phyloP scores from a whole-genome alignment of 2,113 vertebrate genomes.

The Tragelaphus imberbis region DNA sequence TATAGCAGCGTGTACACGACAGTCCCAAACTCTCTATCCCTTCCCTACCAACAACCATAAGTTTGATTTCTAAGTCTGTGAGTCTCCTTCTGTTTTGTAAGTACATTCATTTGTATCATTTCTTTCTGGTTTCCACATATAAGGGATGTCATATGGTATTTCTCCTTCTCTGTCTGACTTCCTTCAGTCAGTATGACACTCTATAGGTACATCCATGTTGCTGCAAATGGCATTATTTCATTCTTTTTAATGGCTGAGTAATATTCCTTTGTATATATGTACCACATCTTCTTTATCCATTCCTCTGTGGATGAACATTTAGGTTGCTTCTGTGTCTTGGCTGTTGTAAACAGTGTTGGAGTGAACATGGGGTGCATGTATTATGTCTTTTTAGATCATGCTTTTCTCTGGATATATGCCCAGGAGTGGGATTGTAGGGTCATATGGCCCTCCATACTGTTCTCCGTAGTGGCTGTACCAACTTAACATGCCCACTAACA shows the following conservation, averaged over 20 bases:
- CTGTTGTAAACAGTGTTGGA: neutral
- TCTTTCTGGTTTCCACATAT: neutral
- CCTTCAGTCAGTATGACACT: neutral
- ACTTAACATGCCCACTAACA: neutral
- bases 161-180: neutral
- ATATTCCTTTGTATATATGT: neutral
- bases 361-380: neutral
- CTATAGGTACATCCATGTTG: neutral
- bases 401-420: neutral
- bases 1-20: neutral
- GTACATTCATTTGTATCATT: neutral
- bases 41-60: neutral
- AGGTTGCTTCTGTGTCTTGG: neutral
- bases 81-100: neutral
- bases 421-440: neutral
- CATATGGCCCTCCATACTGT: neutral
- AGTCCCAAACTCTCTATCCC: neutral
- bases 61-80: neutral
- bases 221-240: neutral
- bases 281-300: neutral
- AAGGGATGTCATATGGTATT: neutral
- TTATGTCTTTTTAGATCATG: neutral
- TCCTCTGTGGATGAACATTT: neutral
- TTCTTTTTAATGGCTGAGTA: neutral
- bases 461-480: neutral